These are phyloP conservation scores for Harpagus bidentatus DNA, from an alignment of 2,113 vertebrate species.

Conservation along the genomic window DNA sequence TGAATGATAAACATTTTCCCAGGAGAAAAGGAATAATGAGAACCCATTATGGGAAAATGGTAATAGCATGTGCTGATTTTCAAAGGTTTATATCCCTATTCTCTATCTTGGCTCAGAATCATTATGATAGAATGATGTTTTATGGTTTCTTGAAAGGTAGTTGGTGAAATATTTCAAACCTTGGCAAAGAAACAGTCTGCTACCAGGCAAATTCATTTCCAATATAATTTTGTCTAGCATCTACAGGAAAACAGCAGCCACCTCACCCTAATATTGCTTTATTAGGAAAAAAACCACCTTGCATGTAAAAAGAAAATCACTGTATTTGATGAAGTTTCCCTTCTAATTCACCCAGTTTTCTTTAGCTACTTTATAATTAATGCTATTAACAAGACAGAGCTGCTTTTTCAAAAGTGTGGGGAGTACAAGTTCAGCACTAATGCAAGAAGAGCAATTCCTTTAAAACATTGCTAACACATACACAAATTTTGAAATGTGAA, in stretches of 20 bases:
- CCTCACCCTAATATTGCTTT: background rate
- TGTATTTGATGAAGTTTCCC: background rate
- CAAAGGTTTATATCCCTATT: background rate
- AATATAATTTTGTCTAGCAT: background rate
- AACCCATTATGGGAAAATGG: background rate
- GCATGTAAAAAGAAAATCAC: background rate
- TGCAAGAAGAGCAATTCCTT: background rate
- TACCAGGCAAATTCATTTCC: background rate
- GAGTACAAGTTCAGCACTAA: background rate
- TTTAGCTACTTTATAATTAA: background rate
- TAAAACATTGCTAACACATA: background rate
- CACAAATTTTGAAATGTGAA: background rate
- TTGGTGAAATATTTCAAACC: background rate
- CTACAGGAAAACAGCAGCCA: background rate
- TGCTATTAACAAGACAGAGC: background rate
- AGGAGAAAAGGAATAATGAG: background rate
- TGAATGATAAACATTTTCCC: background rate
- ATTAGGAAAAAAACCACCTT: background rate
- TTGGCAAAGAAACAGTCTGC: background rate
- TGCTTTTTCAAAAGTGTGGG: background rate
- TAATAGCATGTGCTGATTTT: background rate
- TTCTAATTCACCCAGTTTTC: background rate
- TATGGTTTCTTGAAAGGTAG: background rate
- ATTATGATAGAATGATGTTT: background rate
- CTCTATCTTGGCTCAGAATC: background rate